phyloP scores from a whole-genome alignment of 2,797 vertebrate genomes.

The Pseudomugil gertrudae region DNA sequence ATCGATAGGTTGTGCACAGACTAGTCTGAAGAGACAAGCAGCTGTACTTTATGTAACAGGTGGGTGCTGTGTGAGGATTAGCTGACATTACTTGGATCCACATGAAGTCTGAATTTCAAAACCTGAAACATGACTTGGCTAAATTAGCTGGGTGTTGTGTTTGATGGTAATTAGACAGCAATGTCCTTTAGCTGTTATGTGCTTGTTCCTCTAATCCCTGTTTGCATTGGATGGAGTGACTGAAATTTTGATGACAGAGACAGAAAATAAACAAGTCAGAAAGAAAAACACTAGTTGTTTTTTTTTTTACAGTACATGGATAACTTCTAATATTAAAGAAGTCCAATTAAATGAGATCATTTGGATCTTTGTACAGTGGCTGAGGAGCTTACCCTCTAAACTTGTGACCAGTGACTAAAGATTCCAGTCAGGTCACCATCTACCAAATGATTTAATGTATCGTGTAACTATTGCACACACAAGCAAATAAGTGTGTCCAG shows the following conservation, averaged over 20 bases:
- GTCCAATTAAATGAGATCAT: neutral
- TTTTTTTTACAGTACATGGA: neutral
- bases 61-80: constrained; percentile 41
- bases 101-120: constrained; percentile 27
- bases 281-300: neutral
- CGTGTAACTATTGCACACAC: constrained; percentile 11
- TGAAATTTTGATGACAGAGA: neutral
- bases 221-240: neutral
- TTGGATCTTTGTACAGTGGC: constrained; percentile 6
- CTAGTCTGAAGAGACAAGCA: constrained; percentile 67
- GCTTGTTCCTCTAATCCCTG: neutral
- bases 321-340: neutral
- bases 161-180: constrained; percentile 8
- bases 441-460: constrained; percentile 43
- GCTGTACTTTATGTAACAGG: constrained; percentile 79
- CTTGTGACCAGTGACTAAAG: constrained; percentile 8
- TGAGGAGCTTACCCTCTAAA: constrained; percentile 12
- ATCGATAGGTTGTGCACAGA: constrained; percentile 36
- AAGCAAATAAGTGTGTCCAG: constrained; percentile 9
- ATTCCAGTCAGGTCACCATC: neutral
- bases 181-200: neutral
- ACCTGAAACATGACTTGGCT: constrained; percentile 58
- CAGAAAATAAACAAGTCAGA: neutral
- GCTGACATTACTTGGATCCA: constrained; percentile 36
- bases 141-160: constrained; percentile 25